phyloP scores from a whole-genome alignment of 2,797 vertebrate species.

The Leptoclinus maculatus region DNA sequence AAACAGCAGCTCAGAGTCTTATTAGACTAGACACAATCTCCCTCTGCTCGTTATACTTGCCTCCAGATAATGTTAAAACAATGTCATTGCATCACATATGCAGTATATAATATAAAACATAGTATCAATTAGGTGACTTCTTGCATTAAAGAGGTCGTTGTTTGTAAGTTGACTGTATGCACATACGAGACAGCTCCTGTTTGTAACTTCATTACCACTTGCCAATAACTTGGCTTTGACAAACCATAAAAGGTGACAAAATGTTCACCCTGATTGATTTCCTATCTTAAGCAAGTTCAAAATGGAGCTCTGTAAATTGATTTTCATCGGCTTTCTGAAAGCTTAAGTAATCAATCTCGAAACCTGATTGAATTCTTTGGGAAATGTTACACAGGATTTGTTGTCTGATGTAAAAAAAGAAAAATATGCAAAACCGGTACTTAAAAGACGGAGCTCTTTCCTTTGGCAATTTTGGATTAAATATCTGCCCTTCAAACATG shows the following conservation, averaged over 20 bases:
- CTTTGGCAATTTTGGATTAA: not conserved
- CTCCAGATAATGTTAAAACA: not conserved
- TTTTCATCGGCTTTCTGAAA: slow-evolving; percentile 34
- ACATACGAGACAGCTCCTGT: not conserved
- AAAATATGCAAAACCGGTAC: not conserved
- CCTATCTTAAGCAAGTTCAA: slow-evolving; percentile 22
- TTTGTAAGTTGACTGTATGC: not conserved
- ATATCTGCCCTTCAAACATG: slow-evolving; percentile 16
- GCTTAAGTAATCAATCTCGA: slow-evolving; percentile 24
- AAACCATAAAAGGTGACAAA: slow-evolving; percentile 38
- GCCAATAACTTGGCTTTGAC: slow-evolving; percentile 28
- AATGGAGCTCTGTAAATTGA: slow-evolving; percentile 17
- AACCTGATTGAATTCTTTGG: slow-evolving; percentile 17
- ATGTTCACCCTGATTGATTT: slow-evolving; percentile 22
- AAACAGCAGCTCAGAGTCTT: slow-evolving; percentile 4
- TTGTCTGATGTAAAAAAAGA: slow-evolving; percentile 2
- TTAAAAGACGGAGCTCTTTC: not conserved
- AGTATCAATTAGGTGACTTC: not conserved
- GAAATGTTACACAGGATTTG: slow-evolving; percentile 12
- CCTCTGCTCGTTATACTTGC: not conserved
- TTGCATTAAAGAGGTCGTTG: not conserved
- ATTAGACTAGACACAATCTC: not conserved
- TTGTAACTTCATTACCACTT: slow-evolving; percentile 1
- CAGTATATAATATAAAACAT: not conserved
- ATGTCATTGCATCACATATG: not conserved